Evolutionary conservation across 2,113 vertebrate genomes (phyloP).

Genomic region (Hyaena hyaena): DNA sequence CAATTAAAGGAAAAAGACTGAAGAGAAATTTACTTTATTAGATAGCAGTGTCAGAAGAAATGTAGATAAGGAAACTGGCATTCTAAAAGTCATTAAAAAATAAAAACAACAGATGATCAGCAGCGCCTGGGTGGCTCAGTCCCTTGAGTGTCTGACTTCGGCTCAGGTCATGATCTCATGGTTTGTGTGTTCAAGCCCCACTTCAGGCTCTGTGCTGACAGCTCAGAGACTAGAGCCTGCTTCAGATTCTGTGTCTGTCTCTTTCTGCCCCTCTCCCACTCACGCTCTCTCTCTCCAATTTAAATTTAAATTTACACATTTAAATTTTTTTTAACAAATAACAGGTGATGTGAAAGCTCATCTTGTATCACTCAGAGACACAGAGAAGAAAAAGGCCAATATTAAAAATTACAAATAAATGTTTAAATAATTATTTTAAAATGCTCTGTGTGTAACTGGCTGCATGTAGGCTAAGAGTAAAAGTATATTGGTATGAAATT

Average conservation of each 20-base stretch:
- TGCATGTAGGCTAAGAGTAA: not conserved
- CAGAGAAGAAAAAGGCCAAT: not conserved
- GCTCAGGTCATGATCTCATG: too few species aligned
- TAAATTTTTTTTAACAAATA: not conserved
- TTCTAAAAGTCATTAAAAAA: not conserved
- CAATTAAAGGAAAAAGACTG: not conserved
- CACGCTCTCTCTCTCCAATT: too few species aligned
- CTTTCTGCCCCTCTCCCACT: too few species aligned
- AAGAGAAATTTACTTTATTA: not conserved
- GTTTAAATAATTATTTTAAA: constrained; percentile 6
- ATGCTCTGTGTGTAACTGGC: not conserved
- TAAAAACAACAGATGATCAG: not conserved
- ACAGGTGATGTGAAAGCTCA: not conserved
- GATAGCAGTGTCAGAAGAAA: not conserved
- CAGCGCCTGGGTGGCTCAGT: too few species aligned
- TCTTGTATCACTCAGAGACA: not conserved
- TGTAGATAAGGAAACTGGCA: not conserved
- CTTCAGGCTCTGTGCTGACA: too few species aligned
- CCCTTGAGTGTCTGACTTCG: too few species aligned
- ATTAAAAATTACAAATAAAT: not conserved
- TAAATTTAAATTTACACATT: too few species aligned
- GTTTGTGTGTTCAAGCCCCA: too few species aligned
- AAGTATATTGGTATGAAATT: not conserved
- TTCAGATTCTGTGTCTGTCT: too few species aligned
- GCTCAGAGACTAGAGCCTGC: too few species aligned